A percentile compares a stretch with the other conserved stretches of the same genome.
phyloP scores from a whole-genome alignment of 2,113 vertebrate genomes.

The Hoplias malabaricus region DNA sequence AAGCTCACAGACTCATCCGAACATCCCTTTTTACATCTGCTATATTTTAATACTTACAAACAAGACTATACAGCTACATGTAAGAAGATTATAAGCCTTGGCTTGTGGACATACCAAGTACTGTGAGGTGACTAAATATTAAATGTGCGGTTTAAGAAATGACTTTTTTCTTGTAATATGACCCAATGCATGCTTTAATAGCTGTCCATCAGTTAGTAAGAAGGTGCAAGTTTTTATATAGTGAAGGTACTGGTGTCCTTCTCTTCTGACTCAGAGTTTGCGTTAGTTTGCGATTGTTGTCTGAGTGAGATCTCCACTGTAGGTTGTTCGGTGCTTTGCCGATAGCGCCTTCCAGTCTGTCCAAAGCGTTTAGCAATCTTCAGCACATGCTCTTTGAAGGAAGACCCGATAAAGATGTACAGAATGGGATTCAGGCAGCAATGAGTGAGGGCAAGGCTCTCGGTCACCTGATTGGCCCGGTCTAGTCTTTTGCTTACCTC shows the following conservation, averaged over 20 bases:
- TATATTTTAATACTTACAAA: too few species aligned
- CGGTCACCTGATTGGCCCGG: conserved; percentile 79
- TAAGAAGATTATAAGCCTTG: too few species aligned
- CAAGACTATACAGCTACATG: too few species aligned
- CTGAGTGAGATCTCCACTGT: conserved; percentile 65
- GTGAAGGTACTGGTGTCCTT: conserved; percentile 70
- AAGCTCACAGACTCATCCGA: background rate
- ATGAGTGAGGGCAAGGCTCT: conserved; percentile 85
- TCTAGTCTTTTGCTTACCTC: conserved; percentile 81
- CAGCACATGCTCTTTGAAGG: conserved; percentile 80
- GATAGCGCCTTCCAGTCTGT: conserved; percentile 43
- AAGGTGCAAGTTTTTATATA: conserved; percentile 59
- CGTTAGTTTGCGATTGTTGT: conserved; percentile 41
- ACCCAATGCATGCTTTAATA: background rate
- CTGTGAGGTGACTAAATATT: background rate
- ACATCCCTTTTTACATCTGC: too few species aligned
- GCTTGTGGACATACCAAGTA: too few species aligned
- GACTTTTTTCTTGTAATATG: background rate
- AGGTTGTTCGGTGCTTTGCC: conserved; percentile 35
- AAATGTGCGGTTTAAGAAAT: background rate
- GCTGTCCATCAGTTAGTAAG: background rate
- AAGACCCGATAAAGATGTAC: conserved; percentile 83
- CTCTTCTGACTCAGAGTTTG: conserved; percentile 2
- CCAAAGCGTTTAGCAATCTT: conserved; percentile 77
- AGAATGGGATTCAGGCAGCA: conserved; percentile 91